These are phyloP conservation scores for Actinia tenebrosa DNA, from an alignment of 64 coral and sea anemone species.

Conservation along the genomic window DNA sequence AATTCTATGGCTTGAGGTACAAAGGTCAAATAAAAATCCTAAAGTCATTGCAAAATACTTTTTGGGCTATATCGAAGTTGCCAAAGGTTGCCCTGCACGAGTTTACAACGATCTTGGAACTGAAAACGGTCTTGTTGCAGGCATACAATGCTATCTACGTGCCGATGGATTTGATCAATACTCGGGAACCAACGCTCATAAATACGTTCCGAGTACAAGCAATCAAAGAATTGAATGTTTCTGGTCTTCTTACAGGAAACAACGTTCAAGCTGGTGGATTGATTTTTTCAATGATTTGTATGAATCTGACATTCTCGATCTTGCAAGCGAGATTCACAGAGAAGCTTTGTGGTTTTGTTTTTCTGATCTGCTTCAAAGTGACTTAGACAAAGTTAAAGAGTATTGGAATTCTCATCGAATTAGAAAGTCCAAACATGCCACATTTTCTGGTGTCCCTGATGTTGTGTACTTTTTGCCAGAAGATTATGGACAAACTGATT, in stretches of 20 bases:
- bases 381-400: conserved; percentile 53
- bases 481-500: too few species aligned
- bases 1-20: conserved; percentile 48
- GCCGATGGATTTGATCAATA: conserved; percentile 44
- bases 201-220: conserved; percentile 31
- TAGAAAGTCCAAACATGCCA: too few species aligned
- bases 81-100: conserved; percentile 31
- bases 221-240: conserved; percentile 70
- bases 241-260: conserved; percentile 41
- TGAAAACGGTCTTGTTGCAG: conserved; percentile 40
- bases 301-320: conserved; percentile 30
- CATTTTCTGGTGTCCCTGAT: too few species aligned
- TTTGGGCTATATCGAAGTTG: conserved; percentile 26
- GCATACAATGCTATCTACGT: conserved; percentile 49
- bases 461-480: too few species aligned
- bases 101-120: conserved; percentile 49
- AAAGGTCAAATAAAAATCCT: conserved; percentile 49
- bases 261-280: conserved; percentile 47
- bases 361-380: conserved; percentile 45
- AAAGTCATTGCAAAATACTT: conserved; percentile 45
- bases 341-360: conserved; percentile 69
- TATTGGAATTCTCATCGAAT: conserved; percentile 26
- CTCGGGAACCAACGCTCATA: conserved; percentile 24
- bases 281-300: conserved; percentile 55
- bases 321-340: conserved; percentile 28